Conservation (phyloP, 2,888 invertebrate genomes). For the Chalcis sispes region DNA sequence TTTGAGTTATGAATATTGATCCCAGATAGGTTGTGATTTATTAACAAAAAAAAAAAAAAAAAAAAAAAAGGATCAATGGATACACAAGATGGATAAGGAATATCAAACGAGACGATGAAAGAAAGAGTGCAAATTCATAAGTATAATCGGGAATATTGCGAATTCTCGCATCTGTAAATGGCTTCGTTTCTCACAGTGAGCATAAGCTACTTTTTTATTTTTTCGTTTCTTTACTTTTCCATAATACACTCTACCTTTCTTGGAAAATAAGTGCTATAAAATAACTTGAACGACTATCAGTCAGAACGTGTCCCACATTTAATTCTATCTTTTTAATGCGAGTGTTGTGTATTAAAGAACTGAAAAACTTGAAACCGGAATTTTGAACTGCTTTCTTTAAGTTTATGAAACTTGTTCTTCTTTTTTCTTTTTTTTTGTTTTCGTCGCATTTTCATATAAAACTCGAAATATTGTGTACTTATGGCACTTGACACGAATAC, state of each 20-base stretch:
- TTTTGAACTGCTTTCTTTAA: conserved; percentile 25
- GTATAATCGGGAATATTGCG: background rate
- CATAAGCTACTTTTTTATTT: conserved; percentile 6
- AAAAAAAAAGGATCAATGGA: background rate
- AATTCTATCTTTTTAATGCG: conserved; percentile 39
- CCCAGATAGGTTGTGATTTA: too few species aligned
- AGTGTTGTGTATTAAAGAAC: conserved; percentile 46
- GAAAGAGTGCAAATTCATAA: conserved; percentile 25
- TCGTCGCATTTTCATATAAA: too few species aligned
- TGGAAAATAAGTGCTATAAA: conserved; percentile 31
- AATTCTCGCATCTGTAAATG: conserved; percentile 35
- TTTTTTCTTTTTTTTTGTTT: conserved; percentile 7
- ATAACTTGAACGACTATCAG: conserved; percentile 41
- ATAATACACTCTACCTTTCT: conserved; percentile 10
- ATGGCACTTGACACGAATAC: conserved; percentile 7
- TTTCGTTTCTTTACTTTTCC: conserved; percentile 11
- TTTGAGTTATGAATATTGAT: too few species aligned
- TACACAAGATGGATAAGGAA: background rate
- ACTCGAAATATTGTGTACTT: background rate
- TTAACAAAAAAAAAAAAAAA: too few species aligned
- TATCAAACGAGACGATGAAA: background rate
- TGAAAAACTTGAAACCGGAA: conserved; percentile 48
- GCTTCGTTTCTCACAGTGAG: background rate
- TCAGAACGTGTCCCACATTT: conserved; percentile 56
- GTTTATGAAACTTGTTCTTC: conserved; percentile 17